phyloP scores from a whole-genome alignment of 2,113 vertebrate genomes.

The Ibidorhyncha struthersii region DNA sequence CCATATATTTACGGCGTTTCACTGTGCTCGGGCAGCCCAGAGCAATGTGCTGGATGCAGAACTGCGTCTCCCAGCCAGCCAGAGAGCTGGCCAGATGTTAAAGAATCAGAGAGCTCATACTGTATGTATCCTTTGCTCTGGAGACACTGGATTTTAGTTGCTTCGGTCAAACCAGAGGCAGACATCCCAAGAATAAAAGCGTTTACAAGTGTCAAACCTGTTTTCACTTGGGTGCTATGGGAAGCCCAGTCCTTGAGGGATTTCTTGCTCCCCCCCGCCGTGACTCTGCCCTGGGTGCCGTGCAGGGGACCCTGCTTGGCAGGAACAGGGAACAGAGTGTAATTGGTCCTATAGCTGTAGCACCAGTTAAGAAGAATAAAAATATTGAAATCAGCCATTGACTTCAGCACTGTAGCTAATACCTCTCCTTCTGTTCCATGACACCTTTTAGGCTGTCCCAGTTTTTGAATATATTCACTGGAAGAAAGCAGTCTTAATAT shows the following conservation, averaged over 20 bases:
- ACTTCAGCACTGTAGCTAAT: not conserved
- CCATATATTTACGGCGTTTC: not conserved
- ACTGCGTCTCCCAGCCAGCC: not conserved
- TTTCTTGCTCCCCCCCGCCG: not conserved
- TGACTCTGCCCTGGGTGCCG: fast-evolving
- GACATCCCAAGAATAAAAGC: not conserved
- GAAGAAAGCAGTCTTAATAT: not conserved
- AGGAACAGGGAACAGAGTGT: not conserved
- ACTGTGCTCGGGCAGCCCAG: too few relatives aligned
- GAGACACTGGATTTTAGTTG: not conserved
- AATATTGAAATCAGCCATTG: not conserved
- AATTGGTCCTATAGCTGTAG: not conserved
- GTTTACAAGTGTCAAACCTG: not conserved
- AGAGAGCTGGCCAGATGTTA: not conserved
- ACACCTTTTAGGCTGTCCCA: not conserved
- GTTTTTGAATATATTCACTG: not conserved
- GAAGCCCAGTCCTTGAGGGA: fast-evolving
- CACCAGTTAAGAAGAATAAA: not conserved
- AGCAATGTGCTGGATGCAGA: not conserved
- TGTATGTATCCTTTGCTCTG: not conserved
- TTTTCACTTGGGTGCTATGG: not conserved
- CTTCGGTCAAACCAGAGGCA: not conserved
- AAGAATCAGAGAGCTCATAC: not conserved
- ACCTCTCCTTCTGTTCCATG: not conserved
- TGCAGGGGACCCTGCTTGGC: not conserved